Percentiles rank a stretch among this genome's conserved stretches.
Evolutionary conservation across 2,113 vertebrate species (phyloP).

Genomic region (Hemiscyllium ocellatum): DNA sequence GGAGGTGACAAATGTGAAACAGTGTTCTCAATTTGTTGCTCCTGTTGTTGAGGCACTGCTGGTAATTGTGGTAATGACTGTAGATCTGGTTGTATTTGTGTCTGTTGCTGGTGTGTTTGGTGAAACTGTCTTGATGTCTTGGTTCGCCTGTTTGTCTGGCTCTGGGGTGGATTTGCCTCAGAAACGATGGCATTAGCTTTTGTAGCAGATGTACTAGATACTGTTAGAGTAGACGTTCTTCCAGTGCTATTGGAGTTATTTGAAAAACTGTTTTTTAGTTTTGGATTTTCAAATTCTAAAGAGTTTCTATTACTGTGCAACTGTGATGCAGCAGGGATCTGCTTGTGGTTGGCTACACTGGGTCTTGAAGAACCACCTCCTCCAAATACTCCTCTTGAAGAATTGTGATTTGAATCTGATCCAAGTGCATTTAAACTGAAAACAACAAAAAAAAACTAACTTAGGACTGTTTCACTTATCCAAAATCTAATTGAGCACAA

Average conservation of each 20-base stretch:
- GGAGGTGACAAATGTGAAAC: constrained; percentile 47
- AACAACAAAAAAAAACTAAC: constrained; percentile 42
- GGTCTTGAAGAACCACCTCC: constrained; percentile 61
- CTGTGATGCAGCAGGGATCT: constrained; percentile 56
- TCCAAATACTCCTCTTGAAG: constrained; percentile 67
- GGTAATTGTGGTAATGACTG: constrained; percentile 51
- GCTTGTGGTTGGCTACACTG: constrained; percentile 61
- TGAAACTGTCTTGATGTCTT: constrained; percentile 60
- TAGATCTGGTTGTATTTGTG: constrained; percentile 57
- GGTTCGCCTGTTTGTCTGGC: constrained; percentile 65
- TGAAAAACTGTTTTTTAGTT: constrained; percentile 57
- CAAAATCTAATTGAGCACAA: background rate
- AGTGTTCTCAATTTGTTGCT: constrained; percentile 54
- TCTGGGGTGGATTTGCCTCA: constrained; percentile 56
- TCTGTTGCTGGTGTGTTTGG: constrained; percentile 51
- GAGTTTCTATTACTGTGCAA: constrained; percentile 61
- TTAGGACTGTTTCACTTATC: background rate
- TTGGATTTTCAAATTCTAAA: constrained; percentile 64
- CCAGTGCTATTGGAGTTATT: constrained; percentile 48
- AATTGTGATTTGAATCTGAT: constrained; percentile 67
- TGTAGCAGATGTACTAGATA: constrained; percentile 53
- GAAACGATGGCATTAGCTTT: constrained; percentile 54
- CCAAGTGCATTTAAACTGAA: constrained; percentile 71
- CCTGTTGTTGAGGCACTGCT: constrained; percentile 55
- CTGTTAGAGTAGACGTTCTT: constrained; percentile 67